These are phyloP conservation scores for Nyctereutes procyonoides DNA, from an alignment of 2,113 vertebrate species.

Conservation along the genomic window DNA sequence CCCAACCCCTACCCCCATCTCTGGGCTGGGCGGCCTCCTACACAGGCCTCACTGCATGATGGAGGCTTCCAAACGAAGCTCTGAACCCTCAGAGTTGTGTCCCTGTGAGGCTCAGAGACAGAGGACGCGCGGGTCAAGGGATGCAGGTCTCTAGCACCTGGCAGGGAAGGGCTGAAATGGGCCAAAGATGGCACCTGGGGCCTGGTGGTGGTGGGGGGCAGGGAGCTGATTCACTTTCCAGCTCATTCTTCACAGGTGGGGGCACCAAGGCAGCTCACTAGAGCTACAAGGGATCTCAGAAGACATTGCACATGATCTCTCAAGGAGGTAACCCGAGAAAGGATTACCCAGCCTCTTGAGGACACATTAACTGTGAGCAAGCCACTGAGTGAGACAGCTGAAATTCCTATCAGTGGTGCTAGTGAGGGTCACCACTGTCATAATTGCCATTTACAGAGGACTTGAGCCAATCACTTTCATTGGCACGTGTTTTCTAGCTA, in stretches of 20 bases:
- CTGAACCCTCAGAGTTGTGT: not conserved
- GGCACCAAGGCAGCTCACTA: not conserved
- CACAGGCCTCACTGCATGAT: not conserved
- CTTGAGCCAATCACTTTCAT: not conserved
- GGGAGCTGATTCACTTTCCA: not conserved
- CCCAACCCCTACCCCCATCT: not conserved
- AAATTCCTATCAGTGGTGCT: not conserved
- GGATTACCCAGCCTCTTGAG: not conserved
- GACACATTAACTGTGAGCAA: not conserved
- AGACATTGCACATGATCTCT: not conserved
- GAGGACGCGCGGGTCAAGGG: not conserved
- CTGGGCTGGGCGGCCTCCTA: not conserved
- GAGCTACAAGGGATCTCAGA: not conserved
- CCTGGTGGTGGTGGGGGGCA: too few relatives aligned
- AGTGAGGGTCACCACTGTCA: not conserved
- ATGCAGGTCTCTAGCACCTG: fast-evolving
- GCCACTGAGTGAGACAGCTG: not conserved
- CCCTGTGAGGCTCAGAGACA: not conserved
- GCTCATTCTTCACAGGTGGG: not conserved
- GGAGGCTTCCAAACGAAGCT: not conserved
- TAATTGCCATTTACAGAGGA: not conserved
- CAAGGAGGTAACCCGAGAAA: not conserved
- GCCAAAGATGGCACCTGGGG: not conserved
- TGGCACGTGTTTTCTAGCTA: not conserved
- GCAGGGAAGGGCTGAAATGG: not conserved